Evolutionary conservation across 1,140 invertebrate genomes (phyloP).

Genomic region (Melanaphis sacchari): DNA sequence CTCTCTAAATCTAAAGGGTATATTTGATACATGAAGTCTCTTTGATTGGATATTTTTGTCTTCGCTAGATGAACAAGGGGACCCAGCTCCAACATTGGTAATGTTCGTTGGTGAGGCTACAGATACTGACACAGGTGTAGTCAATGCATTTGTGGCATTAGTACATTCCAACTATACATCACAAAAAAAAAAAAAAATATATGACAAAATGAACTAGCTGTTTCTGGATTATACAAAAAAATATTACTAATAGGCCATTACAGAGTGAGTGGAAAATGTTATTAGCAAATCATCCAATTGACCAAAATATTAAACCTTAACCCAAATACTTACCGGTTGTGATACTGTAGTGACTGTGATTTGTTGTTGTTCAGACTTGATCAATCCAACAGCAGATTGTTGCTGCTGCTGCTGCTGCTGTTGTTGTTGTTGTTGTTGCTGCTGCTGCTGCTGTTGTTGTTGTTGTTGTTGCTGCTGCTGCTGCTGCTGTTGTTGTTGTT

Average conservation of each 20-base stretch:
- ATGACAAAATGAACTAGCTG: slow-evolving; percentile 61
- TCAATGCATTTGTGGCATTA: slow-evolving; percentile 59
- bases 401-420: neutral
- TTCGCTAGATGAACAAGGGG: slow-evolving; percentile 60
- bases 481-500: neutral
- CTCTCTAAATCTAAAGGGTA: slow-evolving; percentile 98
- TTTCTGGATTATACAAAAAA: slow-evolving; percentile 60
- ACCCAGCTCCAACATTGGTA: slow-evolving; percentile 61
- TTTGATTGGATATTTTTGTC: slow-evolving; percentile 76
- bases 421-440: neutral
- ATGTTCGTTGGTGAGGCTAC: slow-evolving; percentile 58
- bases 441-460: neutral
- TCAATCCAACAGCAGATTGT: slow-evolving; percentile 33
- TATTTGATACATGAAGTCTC: slow-evolving; percentile 95
- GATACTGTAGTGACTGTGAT: slow-evolving; percentile 31
- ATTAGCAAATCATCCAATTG: slow-evolving; percentile 25
- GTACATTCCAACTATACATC: slow-evolving; percentile 60
- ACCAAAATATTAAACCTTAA: neutral
- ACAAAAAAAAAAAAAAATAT: slow-evolving; percentile 59
- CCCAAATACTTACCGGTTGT: slow-evolving; percentile 30
- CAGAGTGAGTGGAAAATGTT: slow-evolving; percentile 39
- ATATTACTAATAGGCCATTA: slow-evolving; percentile 60
- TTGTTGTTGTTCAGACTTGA: slow-evolving; percentile 31
- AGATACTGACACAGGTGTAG: slow-evolving; percentile 60
- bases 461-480: neutral